Evolutionary conservation across 2,797 vertebrate genomes (phyloP).

Genomic region (Crypturellus tataupa): DNA sequence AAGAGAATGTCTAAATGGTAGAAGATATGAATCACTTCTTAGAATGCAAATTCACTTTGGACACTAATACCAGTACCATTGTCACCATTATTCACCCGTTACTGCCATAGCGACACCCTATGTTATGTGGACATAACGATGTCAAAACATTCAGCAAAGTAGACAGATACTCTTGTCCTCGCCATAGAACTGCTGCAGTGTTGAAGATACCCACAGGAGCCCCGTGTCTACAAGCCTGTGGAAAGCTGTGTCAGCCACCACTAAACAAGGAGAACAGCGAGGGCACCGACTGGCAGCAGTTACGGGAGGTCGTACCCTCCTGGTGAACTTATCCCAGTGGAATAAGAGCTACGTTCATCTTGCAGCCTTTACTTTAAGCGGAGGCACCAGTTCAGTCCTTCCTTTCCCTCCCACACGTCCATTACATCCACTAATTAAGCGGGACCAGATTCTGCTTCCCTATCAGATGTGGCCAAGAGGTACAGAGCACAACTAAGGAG

Average conservation of each 20-base stretch:
- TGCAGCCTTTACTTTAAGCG: not conserved
- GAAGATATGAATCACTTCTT: not conserved
- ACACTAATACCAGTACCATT: not conserved
- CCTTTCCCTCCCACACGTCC: not conserved
- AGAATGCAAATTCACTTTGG: not conserved
- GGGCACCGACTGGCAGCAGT: accelerated
- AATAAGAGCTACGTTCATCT: not conserved
- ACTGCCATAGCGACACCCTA: not conserved
- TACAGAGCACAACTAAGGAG: not conserved
- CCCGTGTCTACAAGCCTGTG: not conserved
- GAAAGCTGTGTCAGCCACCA: accelerated
- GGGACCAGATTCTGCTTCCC: not conserved
- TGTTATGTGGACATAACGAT: not conserved
- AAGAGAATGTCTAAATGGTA: not conserved
- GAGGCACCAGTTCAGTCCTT: not conserved
- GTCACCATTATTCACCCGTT: not conserved
- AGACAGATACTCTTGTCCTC: not conserved
- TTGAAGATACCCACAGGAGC: not conserved
- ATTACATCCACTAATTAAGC: not conserved
- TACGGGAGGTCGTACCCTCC: not conserved
- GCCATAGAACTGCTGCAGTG: not conserved
- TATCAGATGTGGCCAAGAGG: not conserved
- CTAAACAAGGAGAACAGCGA: not conserved
- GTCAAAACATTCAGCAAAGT: not conserved
- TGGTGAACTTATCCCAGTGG: not conserved